Conservation (phyloP, 2,113 vertebrate genomes). For the Ailuropoda melanoleuca region DNA sequence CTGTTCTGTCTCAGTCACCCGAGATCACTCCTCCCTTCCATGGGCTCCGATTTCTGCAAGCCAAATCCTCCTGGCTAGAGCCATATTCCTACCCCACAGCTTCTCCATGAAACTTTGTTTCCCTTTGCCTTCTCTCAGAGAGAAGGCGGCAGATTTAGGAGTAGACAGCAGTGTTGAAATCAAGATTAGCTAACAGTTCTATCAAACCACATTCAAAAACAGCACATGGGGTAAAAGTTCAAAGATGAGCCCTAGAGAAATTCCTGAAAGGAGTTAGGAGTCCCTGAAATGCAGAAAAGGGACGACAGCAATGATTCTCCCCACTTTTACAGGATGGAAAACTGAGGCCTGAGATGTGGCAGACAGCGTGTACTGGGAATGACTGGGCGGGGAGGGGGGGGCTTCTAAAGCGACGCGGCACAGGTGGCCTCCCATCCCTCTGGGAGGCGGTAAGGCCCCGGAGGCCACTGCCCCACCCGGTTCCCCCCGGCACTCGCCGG, state of each 20-base stretch:
- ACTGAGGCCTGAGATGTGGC: constrained; percentile 34
- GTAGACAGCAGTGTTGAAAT: neutral
- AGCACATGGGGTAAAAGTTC: neutral
- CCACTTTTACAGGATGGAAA: constrained; percentile 65
- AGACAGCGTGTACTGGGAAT: neutral
- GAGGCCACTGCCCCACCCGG: neutral
- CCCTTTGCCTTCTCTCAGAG: neutral
- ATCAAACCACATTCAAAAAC: neutral
- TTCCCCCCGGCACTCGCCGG: neutral
- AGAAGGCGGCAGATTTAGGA: neutral
- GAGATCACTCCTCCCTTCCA: neutral
- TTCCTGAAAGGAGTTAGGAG: neutral
- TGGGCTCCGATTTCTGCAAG: neutral
- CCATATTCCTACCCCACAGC: neutral
- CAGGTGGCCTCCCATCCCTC: neutral
- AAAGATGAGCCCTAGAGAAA: neutral
- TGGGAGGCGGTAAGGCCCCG: accelerated
- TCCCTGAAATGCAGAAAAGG: neutral
- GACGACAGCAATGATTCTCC: neutral
- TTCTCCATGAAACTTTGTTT: neutral
- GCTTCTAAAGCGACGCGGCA: neutral
- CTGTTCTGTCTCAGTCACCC: constrained; percentile 6
- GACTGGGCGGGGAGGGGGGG: neutral
- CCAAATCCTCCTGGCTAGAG: neutral
- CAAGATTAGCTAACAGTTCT: neutral